Conservation (phyloP, 1,140 invertebrate genomes). For the Nasonia longicornis region DNA sequence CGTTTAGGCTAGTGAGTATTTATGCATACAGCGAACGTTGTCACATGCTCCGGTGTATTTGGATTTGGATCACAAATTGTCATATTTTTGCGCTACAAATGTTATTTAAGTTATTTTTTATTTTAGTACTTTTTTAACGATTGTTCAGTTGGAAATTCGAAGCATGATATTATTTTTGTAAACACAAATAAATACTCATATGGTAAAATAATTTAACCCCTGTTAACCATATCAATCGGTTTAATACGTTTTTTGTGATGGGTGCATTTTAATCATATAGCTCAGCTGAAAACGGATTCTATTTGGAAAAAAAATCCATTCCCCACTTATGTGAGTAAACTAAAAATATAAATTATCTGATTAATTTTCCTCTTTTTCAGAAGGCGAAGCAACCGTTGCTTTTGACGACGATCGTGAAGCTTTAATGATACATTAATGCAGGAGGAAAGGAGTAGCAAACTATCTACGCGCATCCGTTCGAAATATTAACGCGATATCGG, state of each 20-base stretch:
- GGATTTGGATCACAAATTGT: neutral
- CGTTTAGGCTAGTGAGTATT: slow-evolving; percentile 4
- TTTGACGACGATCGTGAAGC: neutral
- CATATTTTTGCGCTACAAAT: neutral
- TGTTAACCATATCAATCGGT: no score
- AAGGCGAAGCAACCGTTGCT: neutral
- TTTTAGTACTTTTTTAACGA: neutral
- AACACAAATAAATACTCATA: neutral
- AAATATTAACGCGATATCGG: neutral
- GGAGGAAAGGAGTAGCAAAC: neutral
- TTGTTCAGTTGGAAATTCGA: neutral
- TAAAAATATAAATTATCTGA: neutral
- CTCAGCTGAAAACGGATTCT: neutral
- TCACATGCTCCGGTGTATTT: neutral
- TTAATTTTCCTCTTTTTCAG: neutral
- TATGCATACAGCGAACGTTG: neutral
- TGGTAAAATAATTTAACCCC: neutral
- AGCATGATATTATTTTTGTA: neutral
- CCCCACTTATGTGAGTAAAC: no score
- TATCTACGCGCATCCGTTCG: neutral
- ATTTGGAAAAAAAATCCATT: neutral
- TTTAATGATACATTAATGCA: slow-evolving; percentile 3
- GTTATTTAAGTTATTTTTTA: neutral
- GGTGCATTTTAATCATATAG: no score
- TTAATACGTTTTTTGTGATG: no score